These are phyloP conservation scores for Limonius californicus DNA, from an alignment of 1,140 invertebrate species.

Conservation along the genomic window DNA sequence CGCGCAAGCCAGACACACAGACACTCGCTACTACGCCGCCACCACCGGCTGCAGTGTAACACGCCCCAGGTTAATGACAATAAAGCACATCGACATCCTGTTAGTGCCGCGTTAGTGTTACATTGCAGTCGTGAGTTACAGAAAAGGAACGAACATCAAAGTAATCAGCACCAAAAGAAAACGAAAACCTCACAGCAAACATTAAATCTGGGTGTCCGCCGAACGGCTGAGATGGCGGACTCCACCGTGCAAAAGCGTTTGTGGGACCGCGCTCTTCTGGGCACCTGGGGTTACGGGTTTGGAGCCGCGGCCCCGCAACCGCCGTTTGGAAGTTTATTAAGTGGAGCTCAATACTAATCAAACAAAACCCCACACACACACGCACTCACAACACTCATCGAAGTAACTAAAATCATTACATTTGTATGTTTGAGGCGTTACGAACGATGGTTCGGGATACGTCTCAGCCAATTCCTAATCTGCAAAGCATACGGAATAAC, in stretches of 20 bases:
- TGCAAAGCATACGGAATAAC: conserved; percentile 43
- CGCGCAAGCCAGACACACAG: conserved; percentile 38
- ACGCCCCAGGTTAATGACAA: conserved; percentile 37
- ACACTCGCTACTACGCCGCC: conserved; percentile 38
- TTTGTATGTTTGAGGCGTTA: conserved; percentile 40
- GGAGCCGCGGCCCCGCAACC: conserved; percentile 4
- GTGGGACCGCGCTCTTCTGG: not conserved
- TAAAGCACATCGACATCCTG: conserved; percentile 43
- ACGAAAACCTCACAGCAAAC: conserved; percentile 47
- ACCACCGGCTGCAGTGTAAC: conserved; percentile 47
- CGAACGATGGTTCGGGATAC: conserved; percentile 31
- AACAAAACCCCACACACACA: conserved; percentile 40
- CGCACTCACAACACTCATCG: conserved; percentile 48
- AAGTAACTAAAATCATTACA: conserved; percentile 44
- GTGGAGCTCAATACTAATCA: conserved; percentile 46
- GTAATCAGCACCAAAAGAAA: conserved; percentile 44
- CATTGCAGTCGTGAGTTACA: conserved; percentile 48
- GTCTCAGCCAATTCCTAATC: conserved; percentile 44
- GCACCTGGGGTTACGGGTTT: not conserved
- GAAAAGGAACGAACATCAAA: conserved; percentile 43
- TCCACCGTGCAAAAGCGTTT: conserved; percentile 31
- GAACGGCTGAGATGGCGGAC: conserved; percentile 14
- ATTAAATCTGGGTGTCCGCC: conserved; percentile 38
- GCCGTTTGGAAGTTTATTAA: conserved; percentile 25
- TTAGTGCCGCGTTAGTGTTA: conserved; percentile 46